These are phyloP conservation scores for Ormyrus thymus DNA, from an alignment of 2,888 invertebrate species.

Conservation along the genomic window DNA sequence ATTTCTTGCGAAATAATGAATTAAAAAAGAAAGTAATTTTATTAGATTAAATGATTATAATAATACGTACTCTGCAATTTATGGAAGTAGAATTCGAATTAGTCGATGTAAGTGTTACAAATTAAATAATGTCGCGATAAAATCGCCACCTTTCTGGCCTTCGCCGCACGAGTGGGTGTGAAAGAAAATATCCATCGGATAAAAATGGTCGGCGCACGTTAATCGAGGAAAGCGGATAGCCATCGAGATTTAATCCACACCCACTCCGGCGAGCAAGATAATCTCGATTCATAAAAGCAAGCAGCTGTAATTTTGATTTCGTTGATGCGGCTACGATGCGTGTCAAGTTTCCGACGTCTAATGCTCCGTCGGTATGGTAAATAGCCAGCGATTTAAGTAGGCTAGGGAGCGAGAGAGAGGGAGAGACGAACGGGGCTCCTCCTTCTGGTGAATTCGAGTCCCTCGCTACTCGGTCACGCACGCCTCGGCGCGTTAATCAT, in stretches of 20 bases:
- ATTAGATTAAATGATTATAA: too few species aligned
- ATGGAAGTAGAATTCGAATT: too few species aligned
- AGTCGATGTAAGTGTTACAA: conserved; percentile 23
- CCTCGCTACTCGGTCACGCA: conserved; percentile 68
- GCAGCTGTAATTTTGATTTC: conserved; percentile 29
- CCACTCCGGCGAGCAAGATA: conserved; percentile 10
- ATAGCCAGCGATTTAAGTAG: conserved; percentile 34
- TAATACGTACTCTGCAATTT: too few species aligned
- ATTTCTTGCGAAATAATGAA: too few species aligned
- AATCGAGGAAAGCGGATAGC: conserved; percentile 28
- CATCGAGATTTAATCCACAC: not conserved
- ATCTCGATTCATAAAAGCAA: conserved; percentile 36
- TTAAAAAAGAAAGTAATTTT: too few species aligned
- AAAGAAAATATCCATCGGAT: not conserved
- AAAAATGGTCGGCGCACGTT: conserved; percentile 25
- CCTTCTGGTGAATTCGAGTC: conserved; percentile 9
- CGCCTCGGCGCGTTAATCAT: conserved; percentile 69
- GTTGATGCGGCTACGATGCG: conserved; percentile 30
- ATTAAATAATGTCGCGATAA: conserved; percentile 29
- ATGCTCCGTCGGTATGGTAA: conserved; percentile 42
- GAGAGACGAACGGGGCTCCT: conserved; percentile 53
- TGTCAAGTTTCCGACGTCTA: conserved; percentile 25
- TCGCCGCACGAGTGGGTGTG: not conserved
- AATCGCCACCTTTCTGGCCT: not conserved
- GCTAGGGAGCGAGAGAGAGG: conserved; percentile 31